Evolutionary conservation across 2,888 invertebrate species (phyloP).

Genomic region (Cantharis rustica): DNA sequence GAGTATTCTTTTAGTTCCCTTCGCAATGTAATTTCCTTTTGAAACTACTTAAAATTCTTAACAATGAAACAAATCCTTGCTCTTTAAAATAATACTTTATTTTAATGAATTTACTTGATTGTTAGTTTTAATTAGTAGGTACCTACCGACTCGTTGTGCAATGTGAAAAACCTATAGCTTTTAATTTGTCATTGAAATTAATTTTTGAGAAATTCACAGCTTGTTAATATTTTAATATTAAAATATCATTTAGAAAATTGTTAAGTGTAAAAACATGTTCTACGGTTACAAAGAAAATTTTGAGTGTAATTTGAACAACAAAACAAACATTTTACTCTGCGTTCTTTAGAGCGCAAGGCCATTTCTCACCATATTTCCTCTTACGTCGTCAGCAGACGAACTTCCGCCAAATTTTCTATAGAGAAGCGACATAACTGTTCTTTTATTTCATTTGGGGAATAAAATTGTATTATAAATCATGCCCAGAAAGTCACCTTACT

Average conservation of each 20-base stretch:
- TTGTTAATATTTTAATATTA: not conserved
- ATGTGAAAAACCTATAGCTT: too few species aligned
- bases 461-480: conserved; percentile 41
- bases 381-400: conserved; percentile 21
- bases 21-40: conserved; percentile 22
- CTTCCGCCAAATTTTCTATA: conserved; percentile 22
- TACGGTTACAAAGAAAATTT: not conserved
- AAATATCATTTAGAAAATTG: not conserved
- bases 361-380: conserved; percentile 25
- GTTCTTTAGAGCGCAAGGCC: conserved; percentile 8
- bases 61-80: not conserved
- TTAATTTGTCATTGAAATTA: not conserved
- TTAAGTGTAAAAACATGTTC: not conserved
- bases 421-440: conserved; percentile 21
- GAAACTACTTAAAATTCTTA: not conserved
- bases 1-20: conserved; percentile 15
- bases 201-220: not conserved
- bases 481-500: conserved; percentile 34
- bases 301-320: conserved; percentile 2
- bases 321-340: conserved; percentile 14
- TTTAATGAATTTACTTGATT: not conserved
- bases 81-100: not conserved
- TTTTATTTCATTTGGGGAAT: conserved; percentile 30
- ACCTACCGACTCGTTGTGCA: not conserved
- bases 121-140: not conserved